Conservation (phyloP, 2,797 vertebrate genomes). For the Nyctalus aviator region DNA sequence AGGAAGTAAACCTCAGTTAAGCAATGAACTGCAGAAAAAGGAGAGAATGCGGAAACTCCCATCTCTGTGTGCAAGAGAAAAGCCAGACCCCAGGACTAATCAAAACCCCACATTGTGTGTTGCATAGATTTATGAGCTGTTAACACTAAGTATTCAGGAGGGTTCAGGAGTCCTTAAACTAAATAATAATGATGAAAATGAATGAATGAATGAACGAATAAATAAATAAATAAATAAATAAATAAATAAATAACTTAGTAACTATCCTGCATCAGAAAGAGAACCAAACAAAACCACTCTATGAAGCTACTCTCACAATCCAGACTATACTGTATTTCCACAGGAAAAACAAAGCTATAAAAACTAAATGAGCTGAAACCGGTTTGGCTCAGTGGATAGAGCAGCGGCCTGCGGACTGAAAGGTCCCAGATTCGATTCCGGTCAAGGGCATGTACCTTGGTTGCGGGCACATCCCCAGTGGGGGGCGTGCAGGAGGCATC, state of each 20-base stretch:
- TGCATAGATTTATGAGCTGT: neutral
- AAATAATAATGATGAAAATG: neutral
- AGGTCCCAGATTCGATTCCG: too few species aligned
- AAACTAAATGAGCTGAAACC: neutral
- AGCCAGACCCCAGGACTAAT: slow-evolving; percentile 33
- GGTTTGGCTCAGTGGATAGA: too few species aligned
- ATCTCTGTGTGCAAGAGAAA: neutral
- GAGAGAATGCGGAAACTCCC: neutral
- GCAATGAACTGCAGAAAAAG: slow-evolving; percentile 8
- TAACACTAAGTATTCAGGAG: neutral
- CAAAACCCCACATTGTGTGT: neutral
- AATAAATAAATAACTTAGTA: neutral
- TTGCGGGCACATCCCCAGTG: too few species aligned
- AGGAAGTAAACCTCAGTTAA: neutral
- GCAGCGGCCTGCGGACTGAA: too few species aligned
- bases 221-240: neutral
- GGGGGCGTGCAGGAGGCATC: too few species aligned
- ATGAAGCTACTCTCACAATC: neutral
- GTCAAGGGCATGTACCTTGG: too few species aligned
- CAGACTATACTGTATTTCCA: neutral
- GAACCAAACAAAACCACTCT: neutral
- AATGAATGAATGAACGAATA: neutral
- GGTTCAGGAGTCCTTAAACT: neutral
- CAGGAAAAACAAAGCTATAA: neutral
- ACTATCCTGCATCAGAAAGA: neutral